phyloP scores from a whole-genome alignment of 2,888 invertebrate species.

The Caradrina kadenii region DNA sequence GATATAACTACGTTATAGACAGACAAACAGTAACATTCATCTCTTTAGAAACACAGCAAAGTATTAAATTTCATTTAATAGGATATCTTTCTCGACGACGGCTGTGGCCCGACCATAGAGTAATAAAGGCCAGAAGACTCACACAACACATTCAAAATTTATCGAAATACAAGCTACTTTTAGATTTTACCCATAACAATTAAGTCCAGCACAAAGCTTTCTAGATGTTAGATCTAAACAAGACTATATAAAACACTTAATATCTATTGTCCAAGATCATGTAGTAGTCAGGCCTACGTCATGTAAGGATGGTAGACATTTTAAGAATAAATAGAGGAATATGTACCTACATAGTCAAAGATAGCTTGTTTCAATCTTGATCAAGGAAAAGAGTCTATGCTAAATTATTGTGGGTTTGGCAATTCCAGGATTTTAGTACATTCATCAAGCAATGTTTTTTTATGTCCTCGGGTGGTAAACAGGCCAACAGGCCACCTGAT shows the following conservation, averaged over 20 bases:
- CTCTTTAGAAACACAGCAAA: slow-evolving; percentile 42
- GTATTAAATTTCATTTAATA: slow-evolving; percentile 56
- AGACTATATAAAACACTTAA: neutral
- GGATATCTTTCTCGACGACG: slow-evolving; percentile 43
- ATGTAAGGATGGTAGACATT: too few species aligned
- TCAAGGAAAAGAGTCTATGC: too few species aligned
- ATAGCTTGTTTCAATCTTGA: too few species aligned
- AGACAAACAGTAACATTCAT: slow-evolving; percentile 41
- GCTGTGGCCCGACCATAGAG: slow-evolving; percentile 23
- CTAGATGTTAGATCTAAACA: neutral
- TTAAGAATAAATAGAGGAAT: too few species aligned
- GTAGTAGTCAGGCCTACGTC: too few species aligned
- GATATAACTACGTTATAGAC: slow-evolving; percentile 10
- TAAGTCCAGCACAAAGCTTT: neutral
- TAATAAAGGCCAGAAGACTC: slow-evolving; percentile 22
- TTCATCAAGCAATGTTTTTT: too few species aligned
- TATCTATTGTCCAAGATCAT: too few species aligned
- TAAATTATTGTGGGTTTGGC: too few species aligned
- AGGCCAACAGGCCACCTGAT: too few species aligned
- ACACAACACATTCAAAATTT: neutral
- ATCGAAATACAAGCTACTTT: neutral
- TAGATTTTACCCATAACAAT: neutral
- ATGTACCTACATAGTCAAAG: too few species aligned
- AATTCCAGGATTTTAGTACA: too few species aligned
- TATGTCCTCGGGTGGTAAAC: too few species aligned